Base-by-base conservation (phyloP, 2,113 vertebrate species). In the Pseudolaguvia tuberculata region DNA sequence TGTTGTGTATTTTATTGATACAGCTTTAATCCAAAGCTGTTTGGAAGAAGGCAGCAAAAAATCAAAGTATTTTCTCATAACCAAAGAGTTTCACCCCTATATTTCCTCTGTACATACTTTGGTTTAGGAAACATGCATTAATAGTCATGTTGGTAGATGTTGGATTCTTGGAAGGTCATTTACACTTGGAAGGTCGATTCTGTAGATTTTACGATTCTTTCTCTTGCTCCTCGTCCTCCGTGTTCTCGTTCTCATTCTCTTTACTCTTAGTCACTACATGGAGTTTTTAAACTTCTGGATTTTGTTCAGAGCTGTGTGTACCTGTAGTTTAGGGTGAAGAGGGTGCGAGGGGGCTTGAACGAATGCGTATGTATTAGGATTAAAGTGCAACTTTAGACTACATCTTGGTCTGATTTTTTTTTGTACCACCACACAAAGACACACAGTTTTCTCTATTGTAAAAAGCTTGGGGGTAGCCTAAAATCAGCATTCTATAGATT, bases 11-110 rank as follows among this genome's bases (percentile, higher is more conserved):
- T 89, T 85, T 86, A 85, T 87, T 86, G 84, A 89, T 83, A 87
- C 90, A 91, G 90, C 90, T 92, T 89, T 81, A 90, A 88, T 89
- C 90, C 91, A 92, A 92, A 92, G 91, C 85, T 89, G 68, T 77
- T 79, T 88, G 69, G 75, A 87, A 82, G 84, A 89, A 85, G 85
- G 89, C 84, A 84, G 84, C 82, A 84, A 88, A 85, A 42, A 6
- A 42, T 42, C 39, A 1, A 42, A 42, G 9, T 42, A 42, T 42
- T 42, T 42, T 42, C 88, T 90, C 89, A 89, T 88, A 87, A 89
- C 87, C 91, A 83, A 90, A 89, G 91, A 92, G 84, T 86, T 90
- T 85, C 83, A 85, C 83, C 79, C 75, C 85, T 79, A 83, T 80
- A 84, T 79, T 69, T 56, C 66, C 42, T 70, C 23, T 73, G 66